Percentiles rank a stretch among this genome's conserved stretches.
phyloP scores from a whole-genome alignment of 2,797 vertebrate genomes.

The Arnoldichthys spilopterus region DNA sequence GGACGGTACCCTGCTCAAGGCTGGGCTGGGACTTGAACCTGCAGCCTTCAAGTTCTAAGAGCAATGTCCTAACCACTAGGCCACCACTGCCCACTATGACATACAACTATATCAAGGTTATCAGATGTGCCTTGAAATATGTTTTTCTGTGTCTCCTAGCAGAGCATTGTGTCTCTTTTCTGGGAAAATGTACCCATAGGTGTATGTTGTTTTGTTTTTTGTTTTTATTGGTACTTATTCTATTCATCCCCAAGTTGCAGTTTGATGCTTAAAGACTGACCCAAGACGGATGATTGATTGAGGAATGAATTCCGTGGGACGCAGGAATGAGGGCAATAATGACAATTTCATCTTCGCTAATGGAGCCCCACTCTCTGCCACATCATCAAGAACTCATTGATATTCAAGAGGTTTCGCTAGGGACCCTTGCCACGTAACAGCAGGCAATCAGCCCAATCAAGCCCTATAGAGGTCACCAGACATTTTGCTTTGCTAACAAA shows the following conservation, averaged over 20 bases:
- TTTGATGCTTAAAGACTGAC: constrained; percentile 21
- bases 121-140: background rate
- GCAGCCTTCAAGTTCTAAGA: too few species aligned
- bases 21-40: too few species aligned
- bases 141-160: background rate
- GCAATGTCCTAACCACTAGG: too few species aligned
- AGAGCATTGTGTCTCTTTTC: background rate
- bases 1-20: too few species aligned
- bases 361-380: constrained; percentile 22
- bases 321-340: constrained; percentile 47
- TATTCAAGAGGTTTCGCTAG: constrained; percentile 40
- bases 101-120: too few species aligned
- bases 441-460: constrained; percentile 65
- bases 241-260: background rate
- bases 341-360: constrained; percentile 45
- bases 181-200: background rate
- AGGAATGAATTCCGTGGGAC: constrained; percentile 9
- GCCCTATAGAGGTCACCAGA: constrained; percentile 67
- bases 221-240: background rate
- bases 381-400: constrained; percentile 50
- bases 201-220: background rate
- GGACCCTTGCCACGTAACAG: constrained; percentile 34
- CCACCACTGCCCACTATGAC: too few species aligned
- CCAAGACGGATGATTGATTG: constrained; percentile 23
- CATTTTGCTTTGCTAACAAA: constrained; percentile 40